Evolutionary conservation across 2,113 vertebrate species (phyloP).

Genomic region (Struthidea cinerea): DNA sequence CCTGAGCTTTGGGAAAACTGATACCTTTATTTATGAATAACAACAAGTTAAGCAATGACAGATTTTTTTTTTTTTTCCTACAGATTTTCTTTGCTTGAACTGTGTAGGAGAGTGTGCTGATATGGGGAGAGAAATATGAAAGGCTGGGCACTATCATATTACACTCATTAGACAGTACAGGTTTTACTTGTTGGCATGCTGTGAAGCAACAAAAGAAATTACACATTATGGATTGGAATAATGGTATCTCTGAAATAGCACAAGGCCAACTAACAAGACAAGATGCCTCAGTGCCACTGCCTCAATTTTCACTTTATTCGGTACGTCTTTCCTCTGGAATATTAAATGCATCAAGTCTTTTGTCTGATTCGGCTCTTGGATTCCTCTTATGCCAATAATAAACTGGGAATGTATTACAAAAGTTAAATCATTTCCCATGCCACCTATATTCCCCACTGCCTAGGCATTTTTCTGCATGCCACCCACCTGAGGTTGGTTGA

Average conservation of each 20-base stretch:
- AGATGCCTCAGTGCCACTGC: neutral
- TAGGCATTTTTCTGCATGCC: neutral
- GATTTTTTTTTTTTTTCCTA: neutral
- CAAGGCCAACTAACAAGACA: neutral
- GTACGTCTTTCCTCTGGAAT: neutral
- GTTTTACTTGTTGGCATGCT: neutral
- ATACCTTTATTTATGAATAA: neutral
- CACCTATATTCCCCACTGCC: neutral
- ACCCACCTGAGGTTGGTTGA: neutral
- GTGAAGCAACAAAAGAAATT: neutral
- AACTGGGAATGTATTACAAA: neutral
- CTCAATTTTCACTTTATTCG: neutral
- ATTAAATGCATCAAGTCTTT: neutral
- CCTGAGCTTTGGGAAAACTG: neutral
- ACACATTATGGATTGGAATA: neutral
- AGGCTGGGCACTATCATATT: neutral
- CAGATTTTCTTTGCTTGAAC: neutral
- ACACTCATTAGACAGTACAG: neutral
- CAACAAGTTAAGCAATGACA: neutral
- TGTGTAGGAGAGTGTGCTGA: neutral
- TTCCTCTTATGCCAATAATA: neutral
- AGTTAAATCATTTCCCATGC: neutral
- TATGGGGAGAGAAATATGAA: neutral
- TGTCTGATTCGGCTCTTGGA: neutral
- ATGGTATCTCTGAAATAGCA: neutral